Percentiles rank a stretch among this genome's conserved stretches.
Evolutionary conservation across 1,140 invertebrate genomes (phyloP).

Genomic region (Polypedilum pembai): DNA sequence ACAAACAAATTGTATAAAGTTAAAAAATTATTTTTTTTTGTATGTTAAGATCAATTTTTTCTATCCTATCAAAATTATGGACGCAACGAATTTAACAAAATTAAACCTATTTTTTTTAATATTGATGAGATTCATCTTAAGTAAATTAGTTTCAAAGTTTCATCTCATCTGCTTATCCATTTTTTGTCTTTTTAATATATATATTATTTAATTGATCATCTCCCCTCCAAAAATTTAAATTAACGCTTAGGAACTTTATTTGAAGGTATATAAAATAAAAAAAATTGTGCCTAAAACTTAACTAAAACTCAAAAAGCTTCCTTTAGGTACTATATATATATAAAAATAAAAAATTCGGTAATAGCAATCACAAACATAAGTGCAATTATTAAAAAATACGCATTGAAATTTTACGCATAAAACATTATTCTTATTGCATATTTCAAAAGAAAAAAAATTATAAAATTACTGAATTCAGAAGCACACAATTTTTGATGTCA

Average conservation of each 20-base stretch:
- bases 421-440: too few relatives aligned
- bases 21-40: neutral
- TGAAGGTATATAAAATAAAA: neutral
- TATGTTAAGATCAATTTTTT: neutral
- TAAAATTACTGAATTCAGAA: too few relatives aligned
- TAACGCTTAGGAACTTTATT: conserved; percentile 1
- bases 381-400: too few relatives aligned
- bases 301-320: too few relatives aligned
- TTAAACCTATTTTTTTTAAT: neutral
- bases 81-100: conserved; percentile 8
- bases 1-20: conserved; percentile 3
- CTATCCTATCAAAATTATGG: conserved; percentile 12
- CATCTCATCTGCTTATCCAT: neutral
- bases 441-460: too few relatives aligned
- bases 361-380: too few relatives aligned
- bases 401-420: too few relatives aligned
- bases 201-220: conserved; percentile 4
- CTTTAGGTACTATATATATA: too few relatives aligned
- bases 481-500: too few relatives aligned
- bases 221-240: conserved; percentile 3
- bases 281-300: too few relatives aligned
- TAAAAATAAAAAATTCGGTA: too few relatives aligned
- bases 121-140: neutral
- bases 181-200: neutral
- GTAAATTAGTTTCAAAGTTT: neutral